These are phyloP conservation scores for Aphelenchoides bicaudatus DNA, from an alignment of 2,888 invertebrate genomes.

Conservation along the genomic window DNA sequence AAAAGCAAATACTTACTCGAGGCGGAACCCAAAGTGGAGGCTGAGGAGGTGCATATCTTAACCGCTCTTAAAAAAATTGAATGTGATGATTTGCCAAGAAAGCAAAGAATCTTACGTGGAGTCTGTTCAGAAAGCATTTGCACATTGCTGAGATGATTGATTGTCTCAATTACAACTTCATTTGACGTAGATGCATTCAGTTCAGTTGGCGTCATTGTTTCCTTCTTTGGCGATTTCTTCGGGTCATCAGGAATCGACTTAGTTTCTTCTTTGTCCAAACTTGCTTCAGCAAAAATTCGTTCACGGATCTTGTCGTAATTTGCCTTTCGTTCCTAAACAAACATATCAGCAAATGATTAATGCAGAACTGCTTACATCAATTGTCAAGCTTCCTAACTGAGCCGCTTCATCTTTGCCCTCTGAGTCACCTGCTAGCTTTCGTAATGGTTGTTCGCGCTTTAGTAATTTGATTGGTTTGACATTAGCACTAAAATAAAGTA, in stretches of 20 bases:
- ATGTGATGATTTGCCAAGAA: too few relatives aligned
- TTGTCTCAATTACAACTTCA: conserved; percentile 13
- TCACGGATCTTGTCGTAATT: conserved; percentile 20
- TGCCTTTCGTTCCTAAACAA: conserved; percentile 19
- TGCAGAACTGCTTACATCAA: conserved; percentile 2
- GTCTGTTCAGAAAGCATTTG: conserved; percentile 17
- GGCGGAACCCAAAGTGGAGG: too few relatives aligned
- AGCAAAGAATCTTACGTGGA: too few relatives aligned
- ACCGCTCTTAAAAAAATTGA: too few relatives aligned
- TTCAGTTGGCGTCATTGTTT: background rate
- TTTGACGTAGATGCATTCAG: background rate
- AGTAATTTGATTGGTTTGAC: conserved; percentile 12
- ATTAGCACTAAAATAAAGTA: conserved; percentile 9
- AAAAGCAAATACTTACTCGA: too few relatives aligned
- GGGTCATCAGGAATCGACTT: background rate
- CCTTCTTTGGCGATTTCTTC: conserved; percentile 5
- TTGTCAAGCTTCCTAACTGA: background rate
- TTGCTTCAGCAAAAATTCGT: conserved; percentile 8
- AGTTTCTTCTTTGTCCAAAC: background rate
- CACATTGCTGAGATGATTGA: conserved; percentile 18
- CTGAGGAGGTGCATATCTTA: too few relatives aligned
- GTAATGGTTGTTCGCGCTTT: conserved; percentile 17
- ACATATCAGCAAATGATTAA: background rate
- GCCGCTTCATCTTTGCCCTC: conserved; percentile 5
- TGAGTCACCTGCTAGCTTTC: background rate